These are phyloP conservation scores for Cottoperca gobio DNA, from an alignment of 2,797 vertebrate genomes.

Conservation along the genomic window DNA sequence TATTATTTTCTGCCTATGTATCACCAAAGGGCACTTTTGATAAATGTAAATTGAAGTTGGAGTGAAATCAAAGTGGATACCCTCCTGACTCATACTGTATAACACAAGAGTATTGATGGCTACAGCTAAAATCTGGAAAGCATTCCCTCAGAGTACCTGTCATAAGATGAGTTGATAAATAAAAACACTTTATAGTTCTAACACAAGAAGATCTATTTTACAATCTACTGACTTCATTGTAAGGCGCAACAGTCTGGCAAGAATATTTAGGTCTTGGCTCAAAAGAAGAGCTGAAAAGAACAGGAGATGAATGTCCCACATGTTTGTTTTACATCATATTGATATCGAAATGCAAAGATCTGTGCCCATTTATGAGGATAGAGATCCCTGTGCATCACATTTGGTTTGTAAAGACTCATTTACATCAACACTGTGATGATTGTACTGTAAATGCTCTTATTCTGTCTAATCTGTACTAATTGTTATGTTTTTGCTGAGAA, in stretches of 20 bases:
- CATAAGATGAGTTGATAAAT: conserved; percentile 6
- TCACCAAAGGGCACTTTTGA: neutral
- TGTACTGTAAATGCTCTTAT: too few relatives aligned
- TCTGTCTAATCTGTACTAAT: too few relatives aligned
- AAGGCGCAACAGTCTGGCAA: conserved; percentile 11
- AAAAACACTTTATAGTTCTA: conserved; percentile 6
- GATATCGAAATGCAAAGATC: conserved; percentile 24
- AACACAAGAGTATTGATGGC: conserved; percentile 7
- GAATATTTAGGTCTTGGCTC: conserved; percentile 16
- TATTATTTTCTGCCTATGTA: neutral
- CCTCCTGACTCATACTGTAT: neutral
- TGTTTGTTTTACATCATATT: conserved; percentile 2
- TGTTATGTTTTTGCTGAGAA: too few relatives aligned
- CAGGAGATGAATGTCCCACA: neutral
- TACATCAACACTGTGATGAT: too few relatives aligned
- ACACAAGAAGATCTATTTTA: conserved; percentile 24
- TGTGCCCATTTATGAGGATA: neutral
- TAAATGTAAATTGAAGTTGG: neutral
- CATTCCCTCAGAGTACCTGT: conserved; percentile 3
- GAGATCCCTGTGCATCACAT: neutral
- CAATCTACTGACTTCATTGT: neutral
- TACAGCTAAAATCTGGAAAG: conserved; percentile 17
- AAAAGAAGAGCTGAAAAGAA: neutral
- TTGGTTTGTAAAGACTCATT: neutral
- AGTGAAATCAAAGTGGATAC: neutral